These are phyloP conservation scores for Thinocorus orbignyianus DNA, from an alignment of 2,113 vertebrate genomes.

Conservation along the genomic window DNA sequence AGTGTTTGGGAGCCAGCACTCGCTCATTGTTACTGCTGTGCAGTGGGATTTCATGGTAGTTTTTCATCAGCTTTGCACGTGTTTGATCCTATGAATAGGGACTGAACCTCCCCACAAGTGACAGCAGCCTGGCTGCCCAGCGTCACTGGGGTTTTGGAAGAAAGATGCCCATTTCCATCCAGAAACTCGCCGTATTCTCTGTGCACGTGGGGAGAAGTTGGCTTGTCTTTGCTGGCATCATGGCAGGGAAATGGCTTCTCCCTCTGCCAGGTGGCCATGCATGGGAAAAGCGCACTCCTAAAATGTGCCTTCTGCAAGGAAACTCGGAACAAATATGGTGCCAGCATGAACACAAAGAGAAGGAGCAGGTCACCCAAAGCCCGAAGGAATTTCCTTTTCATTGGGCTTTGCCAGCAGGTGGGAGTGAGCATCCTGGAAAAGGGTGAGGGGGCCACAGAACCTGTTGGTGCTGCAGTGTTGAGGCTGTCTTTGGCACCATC, in stretches of 20 bases:
- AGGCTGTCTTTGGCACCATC: accelerated
- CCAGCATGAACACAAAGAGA: background rate
- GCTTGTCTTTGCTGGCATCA: background rate
- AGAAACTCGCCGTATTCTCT: background rate
- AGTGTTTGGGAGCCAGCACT: background rate
- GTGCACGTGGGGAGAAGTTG: background rate
- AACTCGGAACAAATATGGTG: background rate
- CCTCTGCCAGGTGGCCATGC: background rate
- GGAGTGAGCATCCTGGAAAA: background rate
- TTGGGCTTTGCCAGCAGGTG: background rate
- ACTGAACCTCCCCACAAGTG: slow-evolving; percentile 4
- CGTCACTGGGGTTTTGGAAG: background rate
- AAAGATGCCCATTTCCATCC: background rate
- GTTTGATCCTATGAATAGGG: background rate
- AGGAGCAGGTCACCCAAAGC: background rate
- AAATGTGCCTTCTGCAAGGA: background rate
- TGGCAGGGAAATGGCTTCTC: background rate
- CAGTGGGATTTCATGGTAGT: slow-evolving; percentile 37
- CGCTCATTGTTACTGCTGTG: slow-evolving; percentile 39
- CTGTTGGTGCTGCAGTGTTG: background rate
- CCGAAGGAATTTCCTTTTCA: background rate
- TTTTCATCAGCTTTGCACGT: slow-evolving; percentile 40
- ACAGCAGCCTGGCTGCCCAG: slow-evolving; percentile 9
- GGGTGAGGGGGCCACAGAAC: accelerated
- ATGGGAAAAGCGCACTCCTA: background rate